Base-by-base conservation (phyloP, 2,888 invertebrate genomes). In the Pardosa pseudoannulata region DNA sequence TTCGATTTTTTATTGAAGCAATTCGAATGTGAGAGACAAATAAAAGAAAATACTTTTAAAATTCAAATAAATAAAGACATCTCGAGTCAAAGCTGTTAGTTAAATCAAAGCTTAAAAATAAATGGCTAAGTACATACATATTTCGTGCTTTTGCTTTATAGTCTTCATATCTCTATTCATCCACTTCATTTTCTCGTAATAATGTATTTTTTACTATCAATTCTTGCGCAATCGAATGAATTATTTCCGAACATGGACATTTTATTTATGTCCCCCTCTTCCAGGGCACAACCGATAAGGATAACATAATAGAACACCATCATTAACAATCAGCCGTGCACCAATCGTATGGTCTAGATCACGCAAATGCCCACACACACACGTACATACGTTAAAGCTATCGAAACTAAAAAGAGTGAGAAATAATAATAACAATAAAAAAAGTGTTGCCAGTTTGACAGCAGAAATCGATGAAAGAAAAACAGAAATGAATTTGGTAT, bases 301-400 rank as follows among this genome's bases (percentile, higher is more conserved):
- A 23, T 56, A 56, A 56, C 23, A 56, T 23, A 23, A 19, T 56
- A 56, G 23, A 56, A 23, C 56, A 56, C 56, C 56, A 56, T 23
- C 56, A 56, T 56, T 56, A 56, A 56, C 56, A 56, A 56, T 56
- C 56, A 56, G 11, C 56, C 56, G 3, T 23, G 56, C 56, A 23
- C 5, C 56, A 56, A 56, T 56, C 9, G 46, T 46, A 46, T 16
- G 46, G 16, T 46, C 16, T 23, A 23, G 56, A 56, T 56, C 56
- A 56, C 56, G 56, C 56, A 56, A 56, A 56, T 56, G 56, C 56
- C 56, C 56, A 56, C 56, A 56, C n/a, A n/a, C n/a, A n/a, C n/a
- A n/a, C n/a, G n/a, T n/a, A n/a, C n/a, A n/a, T 1, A 23, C 56
- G 56, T 56, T 56, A 56, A 23, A 56, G 23, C n/a, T 56, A 56